Conservation (phyloP, 2,888 invertebrate genomes). For the Cryptosula pallasiana region DNA sequence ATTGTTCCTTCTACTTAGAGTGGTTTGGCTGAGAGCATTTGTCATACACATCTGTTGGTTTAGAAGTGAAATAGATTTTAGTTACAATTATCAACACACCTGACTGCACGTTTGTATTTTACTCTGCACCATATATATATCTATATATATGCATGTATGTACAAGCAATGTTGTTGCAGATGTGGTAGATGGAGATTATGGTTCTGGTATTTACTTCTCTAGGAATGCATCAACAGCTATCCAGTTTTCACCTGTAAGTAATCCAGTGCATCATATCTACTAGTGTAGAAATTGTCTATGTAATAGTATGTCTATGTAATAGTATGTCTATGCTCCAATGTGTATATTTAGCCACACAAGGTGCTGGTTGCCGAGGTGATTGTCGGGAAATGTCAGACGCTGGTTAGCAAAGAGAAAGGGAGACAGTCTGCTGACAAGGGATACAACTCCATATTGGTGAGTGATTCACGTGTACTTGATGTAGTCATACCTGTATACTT, state of each 20-base stretch:
- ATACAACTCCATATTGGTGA: slow-evolving; percentile 44
- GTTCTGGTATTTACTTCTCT: slow-evolving; percentile 46
- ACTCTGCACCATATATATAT: too few species aligned
- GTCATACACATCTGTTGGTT: too few species aligned
- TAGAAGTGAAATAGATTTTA: too few species aligned
- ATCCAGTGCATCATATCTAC: too few species aligned
- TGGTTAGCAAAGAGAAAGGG: slow-evolving; percentile 37
- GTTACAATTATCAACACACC: too few species aligned
- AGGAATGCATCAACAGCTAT: slow-evolving; percentile 46
- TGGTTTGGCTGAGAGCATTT: too few species aligned
- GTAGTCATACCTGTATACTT: not conserved
- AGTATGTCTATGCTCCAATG: too few species aligned
- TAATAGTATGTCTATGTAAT: too few species aligned
- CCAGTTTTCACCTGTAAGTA: slow-evolving; percentile 44
- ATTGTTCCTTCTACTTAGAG: too few species aligned
- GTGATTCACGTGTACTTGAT: slow-evolving; percentile 27
- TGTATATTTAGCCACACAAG: slow-evolving; percentile 42
- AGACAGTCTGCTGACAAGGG: slow-evolving; percentile 34
- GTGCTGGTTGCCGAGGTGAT: slow-evolving; percentile 43
- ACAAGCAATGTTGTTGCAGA: slow-evolving; percentile 41
- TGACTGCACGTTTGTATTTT: too few species aligned
- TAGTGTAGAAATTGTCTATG: too few species aligned
- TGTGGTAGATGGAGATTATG: slow-evolving; percentile 44
- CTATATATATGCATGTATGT: too few species aligned
- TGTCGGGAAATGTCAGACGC: slow-evolving; percentile 40